Evolutionary conservation across 2,797 vertebrate species (phyloP), one percentile per base, ranked within the genome.

Genomic region (Artibeus lituratus): DNA sequence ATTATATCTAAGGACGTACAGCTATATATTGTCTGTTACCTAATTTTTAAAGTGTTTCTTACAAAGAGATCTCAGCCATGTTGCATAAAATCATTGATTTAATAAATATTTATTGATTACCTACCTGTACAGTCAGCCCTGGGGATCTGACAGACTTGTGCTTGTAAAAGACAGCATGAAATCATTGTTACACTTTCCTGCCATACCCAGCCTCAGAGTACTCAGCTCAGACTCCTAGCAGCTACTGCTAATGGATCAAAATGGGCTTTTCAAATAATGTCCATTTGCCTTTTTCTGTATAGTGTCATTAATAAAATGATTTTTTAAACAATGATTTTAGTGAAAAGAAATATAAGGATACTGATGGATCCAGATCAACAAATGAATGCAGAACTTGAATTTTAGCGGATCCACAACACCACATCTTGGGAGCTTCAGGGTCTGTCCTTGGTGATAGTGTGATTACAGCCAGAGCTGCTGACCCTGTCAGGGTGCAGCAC

Each of bases 271-370:
- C 37, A 89, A 90, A 69, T 87, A 37, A 59, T 82, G 37, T 78
- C n/a, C 29, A 3, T 83, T 80, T 83, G 10, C 37, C 16, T 35
- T 44, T 44, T 24, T 93, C 14, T 86, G 69, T 90, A 24, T 77
- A 19, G 24, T 86, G n/a, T 88, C 70, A 87, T 85, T n/a, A 76
- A n/a, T 57, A 89, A 37, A 89, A 87, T 67, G 47, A 55, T 2
- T 87, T 90, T 92, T 86, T 32, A 53, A 93, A 91, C 21, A 70
- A 29, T 92, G 90, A 74, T 95, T 70, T 11, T 69, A 19, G n/a
- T 21, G 8, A 93, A 70, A 55, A 85, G 90, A 91, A 72, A 73
- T 96, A 42, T 90, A 90, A 57, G 88, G 62, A 86, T 7, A n/a
- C 10, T 47, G 77, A 73, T 89, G 35, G 47, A 16, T 22, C 24